A percentile compares a stretch with the other conserved stretches of the same genome.
Conservation (phyloP, 1,140 invertebrate genomes). For the Cyclina sinensis region DNA sequence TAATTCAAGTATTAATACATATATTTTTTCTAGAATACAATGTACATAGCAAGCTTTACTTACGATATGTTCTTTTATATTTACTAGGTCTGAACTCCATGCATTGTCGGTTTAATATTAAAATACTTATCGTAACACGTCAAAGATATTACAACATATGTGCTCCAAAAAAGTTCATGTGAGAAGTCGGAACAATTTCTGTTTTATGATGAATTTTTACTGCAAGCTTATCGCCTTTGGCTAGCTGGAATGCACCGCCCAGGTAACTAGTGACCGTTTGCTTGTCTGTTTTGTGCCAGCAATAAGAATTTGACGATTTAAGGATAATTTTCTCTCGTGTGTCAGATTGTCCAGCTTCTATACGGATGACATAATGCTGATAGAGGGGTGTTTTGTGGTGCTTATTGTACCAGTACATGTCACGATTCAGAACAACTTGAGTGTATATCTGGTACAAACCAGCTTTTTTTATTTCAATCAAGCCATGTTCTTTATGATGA, state of each 20-base stretch:
- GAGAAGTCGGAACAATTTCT: slow-evolving; percentile 10
- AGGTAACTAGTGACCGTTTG: slow-evolving; percentile 23
- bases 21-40: too few species aligned
- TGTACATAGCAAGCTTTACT: too few species aligned
- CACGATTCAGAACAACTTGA: background rate
- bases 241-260: slow-evolving; percentile 31
- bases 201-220: slow-evolving; percentile 21
- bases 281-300: background rate
- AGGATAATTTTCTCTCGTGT: background rate
- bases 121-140: too few species aligned
- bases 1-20: too few species aligned
- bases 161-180: slow-evolving; percentile 44
- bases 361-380: background rate
- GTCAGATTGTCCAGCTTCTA: background rate
- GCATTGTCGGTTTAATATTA: too few species aligned
- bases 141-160: slow-evolving; percentile 45
- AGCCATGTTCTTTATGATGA: slow-evolving; percentile 6
- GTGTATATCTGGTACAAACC: slow-evolving; percentile 6
- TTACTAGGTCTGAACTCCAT: too few species aligned
- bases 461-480: slow-evolving; percentile 24
- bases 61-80: too few species aligned
- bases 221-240: slow-evolving; percentile 10
- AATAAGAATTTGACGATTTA: background rate
- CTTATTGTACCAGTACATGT: background rate
- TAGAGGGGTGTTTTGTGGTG: background rate